phyloP scores from a whole-genome alignment of 2,797 vertebrate species.

The Microctenopoma stevenorrisi region DNA sequence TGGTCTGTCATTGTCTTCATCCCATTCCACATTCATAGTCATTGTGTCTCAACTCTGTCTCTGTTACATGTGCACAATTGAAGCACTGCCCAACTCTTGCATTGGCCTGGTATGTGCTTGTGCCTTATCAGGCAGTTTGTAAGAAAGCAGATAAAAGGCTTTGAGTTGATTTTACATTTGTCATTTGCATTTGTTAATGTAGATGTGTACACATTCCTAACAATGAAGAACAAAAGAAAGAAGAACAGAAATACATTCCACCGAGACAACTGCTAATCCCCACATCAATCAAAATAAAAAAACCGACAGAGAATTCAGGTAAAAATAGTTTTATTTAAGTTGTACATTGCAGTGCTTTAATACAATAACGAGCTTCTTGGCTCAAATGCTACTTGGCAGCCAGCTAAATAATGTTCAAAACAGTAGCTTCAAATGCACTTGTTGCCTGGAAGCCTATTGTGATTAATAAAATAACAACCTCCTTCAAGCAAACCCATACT shows the following conservation, averaged over 20 bases:
- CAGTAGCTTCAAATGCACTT: not conserved
- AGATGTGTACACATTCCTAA: not conserved
- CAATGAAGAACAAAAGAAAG: not conserved
- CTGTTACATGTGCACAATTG: too few relatives aligned
- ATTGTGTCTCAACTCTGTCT: too few relatives aligned
- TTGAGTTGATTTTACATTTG: not conserved
- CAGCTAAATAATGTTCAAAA: constrained; percentile 9
- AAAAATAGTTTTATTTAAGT: constrained; percentile 58
- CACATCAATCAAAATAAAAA: not conserved
- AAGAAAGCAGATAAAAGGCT: not conserved
- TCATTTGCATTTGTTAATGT: not conserved
- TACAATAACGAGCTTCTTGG: constrained; percentile 27
- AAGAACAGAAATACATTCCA: not conserved
- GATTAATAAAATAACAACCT: not conserved
- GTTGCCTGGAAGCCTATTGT: constrained; percentile 3
- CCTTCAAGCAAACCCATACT: not conserved
- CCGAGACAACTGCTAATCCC: not conserved
- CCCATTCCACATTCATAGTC: too few relatives aligned
- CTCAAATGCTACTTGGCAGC: constrained; percentile 3
- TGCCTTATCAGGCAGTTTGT: not conserved
- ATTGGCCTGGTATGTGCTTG: not conserved
- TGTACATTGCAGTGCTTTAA: constrained; percentile 28
- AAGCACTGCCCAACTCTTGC: not conserved
- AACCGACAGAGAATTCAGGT: not conserved
- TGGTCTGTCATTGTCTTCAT: too few relatives aligned